phyloP scores from a whole-genome alignment of 2,113 vertebrate species.

The Nicator chloris region DNA sequence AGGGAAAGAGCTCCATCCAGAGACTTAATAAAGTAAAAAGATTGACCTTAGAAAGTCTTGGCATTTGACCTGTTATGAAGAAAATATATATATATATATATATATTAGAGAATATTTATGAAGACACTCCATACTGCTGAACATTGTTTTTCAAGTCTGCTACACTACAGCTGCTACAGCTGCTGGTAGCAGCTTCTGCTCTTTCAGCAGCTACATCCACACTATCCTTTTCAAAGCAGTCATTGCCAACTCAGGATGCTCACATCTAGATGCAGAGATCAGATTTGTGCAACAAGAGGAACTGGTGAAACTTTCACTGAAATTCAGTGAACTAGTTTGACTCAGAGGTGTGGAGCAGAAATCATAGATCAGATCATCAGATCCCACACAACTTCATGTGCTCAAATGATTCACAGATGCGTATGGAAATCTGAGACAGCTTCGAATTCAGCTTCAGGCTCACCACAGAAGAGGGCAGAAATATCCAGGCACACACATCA shows the following conservation, averaged over 20 bases:
- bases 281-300: background rate
- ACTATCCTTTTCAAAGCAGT: background rate
- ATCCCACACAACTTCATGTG: background rate
- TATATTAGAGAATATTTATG: background rate
- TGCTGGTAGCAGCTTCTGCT: background rate
- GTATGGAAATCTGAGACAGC: background rate
- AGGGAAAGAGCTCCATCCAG: conserved; percentile 95
- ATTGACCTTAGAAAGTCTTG: conserved; percentile 90
- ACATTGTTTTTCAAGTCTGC: background rate
- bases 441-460: background rate
- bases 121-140: background rate
- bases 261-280: background rate
- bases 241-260: background rate
- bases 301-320: background rate
- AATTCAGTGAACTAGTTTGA: background rate
- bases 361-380: background rate
- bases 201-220: background rate
- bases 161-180: background rate
- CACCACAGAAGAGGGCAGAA: background rate
- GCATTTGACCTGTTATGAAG: conserved; percentile 79
- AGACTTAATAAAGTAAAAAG: conserved; percentile 91
- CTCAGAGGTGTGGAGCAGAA: background rate
- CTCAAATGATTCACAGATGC: background rate
- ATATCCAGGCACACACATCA: background rate
- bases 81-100: background rate